Conservation (phyloP, 2,113 vertebrate species). For the Engraulis encrasicolus region DNA sequence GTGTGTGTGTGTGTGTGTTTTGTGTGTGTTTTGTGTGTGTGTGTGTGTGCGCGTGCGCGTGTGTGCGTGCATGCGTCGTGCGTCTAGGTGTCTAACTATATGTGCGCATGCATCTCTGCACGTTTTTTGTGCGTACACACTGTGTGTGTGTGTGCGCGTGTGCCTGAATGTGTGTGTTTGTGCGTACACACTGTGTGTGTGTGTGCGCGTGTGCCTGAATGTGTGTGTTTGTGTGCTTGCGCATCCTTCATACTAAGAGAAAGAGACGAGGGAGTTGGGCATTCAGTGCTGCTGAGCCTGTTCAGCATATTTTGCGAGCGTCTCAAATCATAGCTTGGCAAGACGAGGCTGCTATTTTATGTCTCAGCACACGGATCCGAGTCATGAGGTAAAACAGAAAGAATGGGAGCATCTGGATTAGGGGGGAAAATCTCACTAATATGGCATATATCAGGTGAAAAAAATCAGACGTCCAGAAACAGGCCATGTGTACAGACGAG, state of each 20-base stretch:
- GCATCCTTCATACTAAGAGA: neutral
- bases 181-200: too few species aligned
- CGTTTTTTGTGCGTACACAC: too few species aligned
- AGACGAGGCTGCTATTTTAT: neutral
- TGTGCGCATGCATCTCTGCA: too few species aligned
- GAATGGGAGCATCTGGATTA: conserved; percentile 41
- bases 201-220: too few species aligned
- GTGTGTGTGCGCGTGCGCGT: too few species aligned
- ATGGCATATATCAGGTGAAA: neutral
- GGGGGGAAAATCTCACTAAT: conserved; percentile 44
- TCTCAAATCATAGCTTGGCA: neutral
- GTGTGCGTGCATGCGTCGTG: too few species aligned
- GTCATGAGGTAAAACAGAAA: neutral
- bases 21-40: too few species aligned
- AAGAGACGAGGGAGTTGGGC: neutral
- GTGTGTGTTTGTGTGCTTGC: too few species aligned
- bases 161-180: too few species aligned
- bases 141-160: too few species aligned
- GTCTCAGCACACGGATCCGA: neutral
- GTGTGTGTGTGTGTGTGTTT: neutral
- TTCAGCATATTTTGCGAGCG: neutral
- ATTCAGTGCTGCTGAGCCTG: neutral
- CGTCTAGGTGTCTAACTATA: too few species aligned
- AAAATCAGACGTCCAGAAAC: neutral
- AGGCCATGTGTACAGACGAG: neutral